Percentiles rank a stretch among this genome's conserved stretches.
phyloP scores from a whole-genome alignment of 1,140 invertebrate species.

The Aphis gossypii region DNA sequence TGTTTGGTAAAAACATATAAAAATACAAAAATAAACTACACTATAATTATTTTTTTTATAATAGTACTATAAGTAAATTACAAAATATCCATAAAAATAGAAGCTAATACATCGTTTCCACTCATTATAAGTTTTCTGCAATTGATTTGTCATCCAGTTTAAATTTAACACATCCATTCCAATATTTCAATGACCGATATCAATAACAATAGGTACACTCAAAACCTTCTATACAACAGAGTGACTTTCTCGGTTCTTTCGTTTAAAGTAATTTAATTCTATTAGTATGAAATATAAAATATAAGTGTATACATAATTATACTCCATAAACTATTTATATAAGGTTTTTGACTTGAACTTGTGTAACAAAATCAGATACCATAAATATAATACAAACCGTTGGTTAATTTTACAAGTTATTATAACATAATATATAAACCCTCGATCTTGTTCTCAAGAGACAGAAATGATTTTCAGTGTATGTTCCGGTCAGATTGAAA shows the following conservation, averaged over 20 bases:
- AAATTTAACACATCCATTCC: too few relatives aligned
- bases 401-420: conserved; percentile 8
- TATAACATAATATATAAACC: not conserved
- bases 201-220: too few relatives aligned
- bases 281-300: not conserved
- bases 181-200: too few relatives aligned
- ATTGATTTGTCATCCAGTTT: too few relatives aligned
- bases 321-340: not conserved
- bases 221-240: too few relatives aligned
- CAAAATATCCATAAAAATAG: too few relatives aligned
- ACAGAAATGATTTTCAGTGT: not conserved
- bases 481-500: conserved; percentile 24
- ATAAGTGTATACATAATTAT: not conserved
- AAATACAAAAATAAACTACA: too few relatives aligned
- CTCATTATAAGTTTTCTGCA: too few relatives aligned
- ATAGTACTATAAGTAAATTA: too few relatives aligned
- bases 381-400: not conserved
- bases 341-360: not conserved
- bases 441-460: not conserved
- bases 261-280: not conserved
- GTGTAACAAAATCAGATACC: not conserved
- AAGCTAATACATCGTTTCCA: too few relatives aligned
- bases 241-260: not conserved
- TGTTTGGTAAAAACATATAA: too few relatives aligned
- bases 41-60: too few relatives aligned